phyloP scores from a whole-genome alignment of 1,140 invertebrate genomes.

The Antheraea pernyi region DNA sequence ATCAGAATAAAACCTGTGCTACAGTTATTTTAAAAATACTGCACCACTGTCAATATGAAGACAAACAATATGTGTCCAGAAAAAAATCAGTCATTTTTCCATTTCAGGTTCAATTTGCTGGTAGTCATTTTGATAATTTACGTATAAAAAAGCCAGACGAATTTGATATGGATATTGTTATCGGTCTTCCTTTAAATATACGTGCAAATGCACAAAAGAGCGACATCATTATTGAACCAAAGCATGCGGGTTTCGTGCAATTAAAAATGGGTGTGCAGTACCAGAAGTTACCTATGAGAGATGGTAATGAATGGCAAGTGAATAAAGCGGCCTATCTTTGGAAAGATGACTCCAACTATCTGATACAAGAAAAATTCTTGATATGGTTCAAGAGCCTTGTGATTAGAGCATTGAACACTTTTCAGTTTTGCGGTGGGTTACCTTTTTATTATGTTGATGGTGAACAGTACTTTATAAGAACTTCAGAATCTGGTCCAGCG shows the following conservation, averaged over 20 bases:
- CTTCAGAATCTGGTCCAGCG: conserved; percentile 69
- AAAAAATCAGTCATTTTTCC: neutral
- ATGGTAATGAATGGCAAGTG: conserved; percentile 36
- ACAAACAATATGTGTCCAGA: neutral
- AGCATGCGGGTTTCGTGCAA: conserved; percentile 44
- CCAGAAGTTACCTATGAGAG: conserved; percentile 36
- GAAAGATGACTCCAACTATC: conserved; percentile 43
- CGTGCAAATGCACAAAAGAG: conserved; percentile 29
- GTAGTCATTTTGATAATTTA: conserved; percentile 79
- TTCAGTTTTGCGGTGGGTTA: conserved; percentile 15
- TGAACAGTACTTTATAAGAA: conserved; percentile 34
- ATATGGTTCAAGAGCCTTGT: conserved; percentile 68
- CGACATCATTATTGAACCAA: conserved; percentile 48
- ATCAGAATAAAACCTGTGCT: too few relatives aligned
- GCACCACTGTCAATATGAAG: too few relatives aligned
- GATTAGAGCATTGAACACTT: conserved; percentile 36
- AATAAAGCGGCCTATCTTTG: conserved; percentile 51
- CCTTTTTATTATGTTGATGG: conserved; percentile 29
- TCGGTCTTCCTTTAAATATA: conserved; percentile 58
- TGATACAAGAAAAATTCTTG: conserved; percentile 60
- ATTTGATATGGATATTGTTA: conserved; percentile 79
- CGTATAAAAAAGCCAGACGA: conserved; percentile 78
- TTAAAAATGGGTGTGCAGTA: conserved; percentile 50
- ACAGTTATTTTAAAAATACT: too few relatives aligned
- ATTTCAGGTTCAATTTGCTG: conserved; percentile 67